Percentiles rank a stretch among this genome's conserved stretches.
These are phyloP conservation scores for Leptobrachium leishanense DNA, from an alignment of 2,113 vertebrate species.

Conservation along the genomic window DNA sequence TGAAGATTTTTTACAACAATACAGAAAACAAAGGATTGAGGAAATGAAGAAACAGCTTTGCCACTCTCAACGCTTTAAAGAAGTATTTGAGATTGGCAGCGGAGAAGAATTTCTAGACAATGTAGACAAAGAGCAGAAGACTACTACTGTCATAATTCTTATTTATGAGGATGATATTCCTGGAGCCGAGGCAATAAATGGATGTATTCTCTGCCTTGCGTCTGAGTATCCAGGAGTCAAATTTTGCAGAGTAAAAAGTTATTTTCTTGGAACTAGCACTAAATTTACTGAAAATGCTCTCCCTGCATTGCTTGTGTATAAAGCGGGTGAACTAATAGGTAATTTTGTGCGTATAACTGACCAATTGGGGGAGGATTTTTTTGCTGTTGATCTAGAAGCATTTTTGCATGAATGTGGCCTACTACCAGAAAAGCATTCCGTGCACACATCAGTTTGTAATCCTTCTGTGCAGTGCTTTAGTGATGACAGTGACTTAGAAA, in stretches of 20 bases:
- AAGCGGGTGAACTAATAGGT: conserved; percentile 88
- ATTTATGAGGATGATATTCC: conserved; percentile 88
- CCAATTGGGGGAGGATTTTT: conserved; percentile 96
- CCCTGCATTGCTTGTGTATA: conserved; percentile 91
- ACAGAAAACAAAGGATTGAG: conserved; percentile 93
- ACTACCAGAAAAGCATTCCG: conserved; percentile 83
- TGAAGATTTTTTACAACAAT: conserved; percentile 88
- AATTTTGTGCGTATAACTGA: conserved; percentile 97
- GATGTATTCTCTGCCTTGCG: conserved; percentile 90
- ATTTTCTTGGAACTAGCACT: conserved; percentile 84
- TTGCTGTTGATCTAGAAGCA: conserved; percentile 91
- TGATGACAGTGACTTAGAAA: conserved; percentile 94
- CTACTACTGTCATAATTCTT: conserved; percentile 87
- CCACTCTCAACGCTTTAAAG: conserved; percentile 80
- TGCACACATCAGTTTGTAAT: conserved; percentile 71
- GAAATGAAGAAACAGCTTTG: conserved; percentile 90
- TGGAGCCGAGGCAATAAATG: conserved; percentile 86
- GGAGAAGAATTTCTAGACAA: conserved; percentile 89
- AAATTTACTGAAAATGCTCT: conserved; percentile 87
- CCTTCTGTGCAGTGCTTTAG: conserved; percentile 75
- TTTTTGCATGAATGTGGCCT: conserved; percentile 92
- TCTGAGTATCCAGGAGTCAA: conserved; percentile 88
- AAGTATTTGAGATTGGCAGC: conserved; percentile 82
- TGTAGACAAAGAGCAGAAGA: conserved; percentile 87
- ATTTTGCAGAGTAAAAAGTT: conserved; percentile 89